Conservation (phyloP, 2,888 invertebrate species). For the Heliconius cydno region DNA sequence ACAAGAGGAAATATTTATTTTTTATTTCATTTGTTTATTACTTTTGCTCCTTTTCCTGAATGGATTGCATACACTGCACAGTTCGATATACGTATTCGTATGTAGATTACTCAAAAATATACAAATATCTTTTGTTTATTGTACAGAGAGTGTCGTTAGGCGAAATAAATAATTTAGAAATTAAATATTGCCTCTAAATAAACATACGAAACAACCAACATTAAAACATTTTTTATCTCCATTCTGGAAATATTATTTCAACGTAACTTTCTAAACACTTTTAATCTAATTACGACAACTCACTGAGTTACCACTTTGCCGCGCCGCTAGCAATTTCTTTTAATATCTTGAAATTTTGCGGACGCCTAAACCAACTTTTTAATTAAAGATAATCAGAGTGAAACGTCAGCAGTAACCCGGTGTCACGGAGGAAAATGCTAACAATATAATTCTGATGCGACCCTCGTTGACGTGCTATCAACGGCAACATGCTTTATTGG, state of each 20-base stretch:
- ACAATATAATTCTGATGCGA: slow-evolving; percentile 73
- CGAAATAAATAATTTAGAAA: neutral
- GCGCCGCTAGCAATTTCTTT: slow-evolving; percentile 73
- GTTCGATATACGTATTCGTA: neutral
- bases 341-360: slow-evolving; percentile 73
- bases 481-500: slow-evolving; percentile 74
- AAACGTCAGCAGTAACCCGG: slow-evolving; percentile 74
- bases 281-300: slow-evolving; percentile 76
- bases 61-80: neutral
- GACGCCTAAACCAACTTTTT: slow-evolving; percentile 77
- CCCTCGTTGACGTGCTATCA: slow-evolving; percentile 65
- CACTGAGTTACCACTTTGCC: slow-evolving; percentile 71
- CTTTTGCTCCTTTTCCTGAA: slow-evolving; percentile 18
- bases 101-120: neutral
- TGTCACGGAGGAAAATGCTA: slow-evolving; percentile 67
- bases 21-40: slow-evolving; percentile 29
- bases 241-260: slow-evolving; percentile 51
- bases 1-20: slow-evolving; percentile 54
- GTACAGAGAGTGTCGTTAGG: neutral
- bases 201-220: neutral
- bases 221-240: slow-evolving; percentile 42
- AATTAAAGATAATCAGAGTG: slow-evolving; percentile 78
- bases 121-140: neutral
- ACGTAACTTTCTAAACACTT: slow-evolving; percentile 60
- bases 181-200: neutral